phyloP scores from a whole-genome alignment of 2,113 vertebrate genomes.

The Centropus bengalensis region DNA sequence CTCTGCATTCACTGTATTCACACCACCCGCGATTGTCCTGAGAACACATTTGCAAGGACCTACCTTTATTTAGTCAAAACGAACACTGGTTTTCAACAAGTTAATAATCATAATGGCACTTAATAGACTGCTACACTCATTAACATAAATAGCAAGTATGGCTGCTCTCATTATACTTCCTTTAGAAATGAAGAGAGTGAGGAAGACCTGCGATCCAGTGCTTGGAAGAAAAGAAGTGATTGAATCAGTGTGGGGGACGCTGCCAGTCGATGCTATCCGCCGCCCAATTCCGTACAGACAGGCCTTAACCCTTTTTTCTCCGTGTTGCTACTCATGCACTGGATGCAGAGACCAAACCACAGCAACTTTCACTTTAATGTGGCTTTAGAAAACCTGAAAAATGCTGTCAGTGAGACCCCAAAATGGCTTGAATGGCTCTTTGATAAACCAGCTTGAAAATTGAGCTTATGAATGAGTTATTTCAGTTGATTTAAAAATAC shows the following conservation, averaged over 20 bases:
- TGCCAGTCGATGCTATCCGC: not conserved
- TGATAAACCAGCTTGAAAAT: not conserved
- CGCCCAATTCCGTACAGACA: not conserved
- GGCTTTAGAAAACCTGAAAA: not conserved
- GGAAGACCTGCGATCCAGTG: not conserved
- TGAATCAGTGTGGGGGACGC: not conserved
- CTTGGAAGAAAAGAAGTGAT: not conserved
- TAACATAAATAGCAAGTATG: not conserved
- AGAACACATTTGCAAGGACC: not conserved
- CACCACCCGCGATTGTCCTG: not conserved
- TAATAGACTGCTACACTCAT: not conserved
- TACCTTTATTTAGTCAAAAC: not conserved
- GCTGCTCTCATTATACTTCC: not conserved
- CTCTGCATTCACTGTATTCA: rapidly evolving
- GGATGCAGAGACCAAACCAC: not conserved
- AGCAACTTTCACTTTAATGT: not conserved
- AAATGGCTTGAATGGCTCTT: not conserved
- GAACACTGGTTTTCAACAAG: not conserved
- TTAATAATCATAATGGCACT: not conserved
- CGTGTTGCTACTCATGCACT: not conserved
- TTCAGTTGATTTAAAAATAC: not conserved
- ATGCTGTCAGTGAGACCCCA: not conserved
- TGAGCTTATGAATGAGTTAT: not conserved
- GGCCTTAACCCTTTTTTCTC: not conserved
- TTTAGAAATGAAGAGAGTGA: not conserved